Base-by-base conservation (phyloP, 2,797 vertebrate species). In the Molothrus aeneus region DNA sequence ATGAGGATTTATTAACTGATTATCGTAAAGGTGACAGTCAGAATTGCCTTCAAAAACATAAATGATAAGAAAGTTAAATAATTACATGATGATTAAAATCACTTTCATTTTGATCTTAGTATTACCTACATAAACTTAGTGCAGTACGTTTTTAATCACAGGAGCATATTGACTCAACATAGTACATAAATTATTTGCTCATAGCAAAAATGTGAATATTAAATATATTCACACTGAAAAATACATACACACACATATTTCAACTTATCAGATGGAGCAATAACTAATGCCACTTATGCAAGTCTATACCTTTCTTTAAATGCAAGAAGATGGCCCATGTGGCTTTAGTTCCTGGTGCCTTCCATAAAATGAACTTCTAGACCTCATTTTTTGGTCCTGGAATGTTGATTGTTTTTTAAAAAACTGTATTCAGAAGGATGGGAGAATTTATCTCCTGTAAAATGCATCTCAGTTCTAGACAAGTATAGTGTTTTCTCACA, bases 1-100 rank as follows among this genome's bases (percentile, higher is more conserved):
- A 97, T 70, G 89, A 96, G 91, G 96, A 98, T 98, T 98, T 98
- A 98, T 98, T 97, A 97, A 95, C 92, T 96, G 97, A 98, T 97
- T 97, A 97, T 92, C 7, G 8, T 96, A 94, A 97, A 97, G 95
- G 96, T 97, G 93, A 96, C 95, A 87, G 95, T 87, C 84, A 69
- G 7, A 92, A 97, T 95, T 71, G 51, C 94, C 91, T 95, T 95
- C 93, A 93, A 97, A 97, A 97, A 88, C 28, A 51, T 73, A 95
- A 96, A 95, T 92, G 80, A 98, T 95, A 97, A 93, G 95, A 63
- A 97, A 97, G 92, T 95, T 95, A 98, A 98, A 97, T 97, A 97
- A 97, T 98, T 97, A 96, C 92, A 95, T 5, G 40, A 88, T 77
- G 56, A 98, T 97, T 98, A 97, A 95, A 93, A 96, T 95, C 36